Base-by-base conservation (phyloP, 2,113 vertebrate genomes). In the Ascaphus truei region DNA sequence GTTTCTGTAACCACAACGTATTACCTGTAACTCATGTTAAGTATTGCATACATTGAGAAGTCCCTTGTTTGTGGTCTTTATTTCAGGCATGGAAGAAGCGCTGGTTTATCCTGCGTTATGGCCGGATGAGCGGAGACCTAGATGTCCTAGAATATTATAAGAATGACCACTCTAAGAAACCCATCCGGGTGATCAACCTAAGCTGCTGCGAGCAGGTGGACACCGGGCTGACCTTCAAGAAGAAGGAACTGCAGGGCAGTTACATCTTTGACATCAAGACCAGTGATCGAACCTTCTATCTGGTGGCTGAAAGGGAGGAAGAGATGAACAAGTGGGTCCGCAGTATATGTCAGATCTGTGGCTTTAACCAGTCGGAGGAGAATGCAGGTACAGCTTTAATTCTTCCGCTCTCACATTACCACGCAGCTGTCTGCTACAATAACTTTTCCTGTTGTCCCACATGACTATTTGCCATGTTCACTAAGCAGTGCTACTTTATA, bases 261-360 rank as follows among this genome's bases (percentile, higher is more conserved):
- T 99, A 95, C 6, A 95, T 99, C 68, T 99, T 99, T 0, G 97
- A 99, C 85, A 96, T 99, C 88, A 98, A 95, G 85, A 99, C 97
- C 15, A 93, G 90, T 0, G 97, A 98, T 68, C 92, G 97, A 68
- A 99, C 95, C 72, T 99, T 99, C 76, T 99, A 99, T 74, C 91
- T 99, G 45, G 97, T 99, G 65, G 97, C 96, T 0, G 97, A 99
- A 80, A 97, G 95, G 0, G 95, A 99, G 75, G 96, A 98, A 2
- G 97, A 99, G 66, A 99, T 99, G 97, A 99, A 96, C 81, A 97
- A 96, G 76, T 99, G 97, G 97, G 97, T 99, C 25, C 93, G 95
- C 73, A 93, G 94, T 75, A 99, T 99, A 83, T 99, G 97, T 78
- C 96, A 98, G 82, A 95, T 99, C 71, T 99, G 97, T 20, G 97